phyloP scores from a whole-genome alignment of 1,140 invertebrate genomes.

The Mactra quadrangularis region DNA sequence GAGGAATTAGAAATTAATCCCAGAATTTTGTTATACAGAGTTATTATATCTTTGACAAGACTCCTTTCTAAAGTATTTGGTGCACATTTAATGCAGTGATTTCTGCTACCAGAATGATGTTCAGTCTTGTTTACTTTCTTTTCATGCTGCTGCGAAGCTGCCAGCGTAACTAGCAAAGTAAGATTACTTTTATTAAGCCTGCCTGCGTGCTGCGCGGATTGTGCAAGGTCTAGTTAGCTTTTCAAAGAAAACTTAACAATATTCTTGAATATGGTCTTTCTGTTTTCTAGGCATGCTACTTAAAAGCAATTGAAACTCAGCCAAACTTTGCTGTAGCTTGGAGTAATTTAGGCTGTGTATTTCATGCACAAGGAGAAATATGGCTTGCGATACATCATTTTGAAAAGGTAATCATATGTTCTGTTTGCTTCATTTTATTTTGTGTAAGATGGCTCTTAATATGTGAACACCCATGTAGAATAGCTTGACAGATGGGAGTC shows the following conservation, averaged over 20 bases:
- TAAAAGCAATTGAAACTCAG: conserved; percentile 99
- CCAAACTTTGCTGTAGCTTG: conserved; percentile 99
- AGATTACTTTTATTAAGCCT: neutral
- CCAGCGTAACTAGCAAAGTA: neutral
- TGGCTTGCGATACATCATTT: conserved; percentile 99
- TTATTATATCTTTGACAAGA: too few relatives aligned
- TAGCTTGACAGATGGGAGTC: too few relatives aligned
- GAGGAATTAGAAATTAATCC: neutral
- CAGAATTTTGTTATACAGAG: too few relatives aligned
- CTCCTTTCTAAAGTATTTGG: too few relatives aligned
- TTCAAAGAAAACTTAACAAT: neutral
- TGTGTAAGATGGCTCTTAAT: neutral
- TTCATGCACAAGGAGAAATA: conserved; percentile 99
- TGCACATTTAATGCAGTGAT: too few relatives aligned
- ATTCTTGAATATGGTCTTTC: neutral
- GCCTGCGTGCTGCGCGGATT: neutral
- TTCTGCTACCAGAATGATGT: neutral
- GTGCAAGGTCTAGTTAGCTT: neutral
- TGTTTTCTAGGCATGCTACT: conserved; percentile 95
- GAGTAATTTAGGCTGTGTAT: conserved; percentile 99
- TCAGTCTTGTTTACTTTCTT: neutral
- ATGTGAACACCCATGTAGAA: too few relatives aligned
- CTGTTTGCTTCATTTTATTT: neutral
- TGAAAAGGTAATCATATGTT: conserved; percentile 90
- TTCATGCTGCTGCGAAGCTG: neutral